These are phyloP conservation scores for Drosophila auraria DNA, from an alignment of 1,140 invertebrate genomes.

Conservation along the genomic window DNA sequence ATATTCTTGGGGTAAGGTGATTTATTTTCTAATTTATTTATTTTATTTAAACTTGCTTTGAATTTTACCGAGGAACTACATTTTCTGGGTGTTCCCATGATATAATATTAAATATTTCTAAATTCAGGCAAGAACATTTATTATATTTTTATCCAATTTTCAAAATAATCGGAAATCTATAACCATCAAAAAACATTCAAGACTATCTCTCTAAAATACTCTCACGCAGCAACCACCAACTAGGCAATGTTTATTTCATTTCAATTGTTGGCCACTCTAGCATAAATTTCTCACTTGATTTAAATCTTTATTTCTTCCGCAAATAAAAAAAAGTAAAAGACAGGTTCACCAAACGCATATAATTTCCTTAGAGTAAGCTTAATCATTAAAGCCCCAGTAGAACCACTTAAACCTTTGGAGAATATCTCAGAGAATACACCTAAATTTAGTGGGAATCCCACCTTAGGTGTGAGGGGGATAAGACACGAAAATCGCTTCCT, in stretches of 20 bases:
- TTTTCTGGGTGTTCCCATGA: no score
- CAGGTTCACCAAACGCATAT: neutral
- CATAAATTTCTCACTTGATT: neutral
- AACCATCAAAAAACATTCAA: neutral
- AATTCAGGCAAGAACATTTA: no score
- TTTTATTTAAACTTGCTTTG: no score
- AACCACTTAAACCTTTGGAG: neutral
- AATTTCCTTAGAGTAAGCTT: neutral
- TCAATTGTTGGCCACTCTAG: neutral
- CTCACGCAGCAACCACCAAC: neutral
- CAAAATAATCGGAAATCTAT: neutral
- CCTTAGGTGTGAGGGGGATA: conserved; percentile 7
- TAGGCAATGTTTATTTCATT: neutral
- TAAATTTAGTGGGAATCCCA: conserved; percentile 10
- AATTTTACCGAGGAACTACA: no score
- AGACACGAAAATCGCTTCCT: conserved; percentile 28
- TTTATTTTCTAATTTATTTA: no score
- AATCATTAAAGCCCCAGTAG: conserved; percentile 5
- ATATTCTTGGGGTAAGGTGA: no score
- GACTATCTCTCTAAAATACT: neutral
- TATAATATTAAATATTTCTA: no score
- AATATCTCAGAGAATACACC: neutral
- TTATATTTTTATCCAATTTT: no score
- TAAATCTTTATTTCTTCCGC: conserved; percentile 5
- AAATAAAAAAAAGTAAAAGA: neutral